Conservation (phyloP, 2,113 vertebrate species). For the Puntigrus tetrazona region DNA sequence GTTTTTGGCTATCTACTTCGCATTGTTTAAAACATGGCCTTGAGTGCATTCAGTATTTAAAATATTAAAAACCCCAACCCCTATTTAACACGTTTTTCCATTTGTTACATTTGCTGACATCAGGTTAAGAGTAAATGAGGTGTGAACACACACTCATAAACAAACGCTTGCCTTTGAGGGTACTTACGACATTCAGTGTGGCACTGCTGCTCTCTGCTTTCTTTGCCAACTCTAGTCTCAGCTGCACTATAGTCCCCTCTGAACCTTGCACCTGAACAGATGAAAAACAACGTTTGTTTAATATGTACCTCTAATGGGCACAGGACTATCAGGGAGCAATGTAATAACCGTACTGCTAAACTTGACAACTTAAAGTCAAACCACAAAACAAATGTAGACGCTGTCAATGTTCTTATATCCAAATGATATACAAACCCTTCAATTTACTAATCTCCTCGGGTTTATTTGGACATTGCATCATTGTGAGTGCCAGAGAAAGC, state of each 20-base stretch:
- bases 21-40: background rate
- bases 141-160: constrained; percentile 3
- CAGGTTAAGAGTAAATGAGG: background rate
- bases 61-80: background rate
- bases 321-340: background rate
- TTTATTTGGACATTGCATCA: background rate
- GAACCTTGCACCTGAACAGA: constrained; percentile 42
- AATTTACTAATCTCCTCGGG: background rate
- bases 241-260: constrained; percentile 40
- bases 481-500: background rate
- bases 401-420: background rate
- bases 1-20: background rate
- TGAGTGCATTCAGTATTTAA: background rate
- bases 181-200: constrained; percentile 37
- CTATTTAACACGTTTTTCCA: background rate
- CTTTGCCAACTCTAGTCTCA: constrained; percentile 19
- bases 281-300: background rate
- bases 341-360: background rate
- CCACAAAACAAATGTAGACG: background rate
- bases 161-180: background rate
- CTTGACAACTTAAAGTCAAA: background rate
- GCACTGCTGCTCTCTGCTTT: background rate
- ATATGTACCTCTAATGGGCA: background rate
- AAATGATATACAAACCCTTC: background rate
- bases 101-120: background rate